Evolutionary conservation across 2,888 invertebrate genomes (phyloP).

Genomic region (Lithophane semibrunnea): DNA sequence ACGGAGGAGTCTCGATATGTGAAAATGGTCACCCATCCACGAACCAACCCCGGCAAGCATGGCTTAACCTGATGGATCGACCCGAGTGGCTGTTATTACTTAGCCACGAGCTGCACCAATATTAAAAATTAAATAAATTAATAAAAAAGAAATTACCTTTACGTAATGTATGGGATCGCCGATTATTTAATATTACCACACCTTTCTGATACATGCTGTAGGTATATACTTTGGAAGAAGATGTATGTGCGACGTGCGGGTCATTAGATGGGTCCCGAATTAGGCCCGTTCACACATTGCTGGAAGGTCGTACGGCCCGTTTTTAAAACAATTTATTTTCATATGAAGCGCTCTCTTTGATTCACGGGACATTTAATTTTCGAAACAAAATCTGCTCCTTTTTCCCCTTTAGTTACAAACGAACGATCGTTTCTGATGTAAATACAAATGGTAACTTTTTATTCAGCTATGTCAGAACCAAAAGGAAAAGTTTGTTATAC

Average conservation of each 20-base stretch:
- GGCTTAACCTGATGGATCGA: too few species aligned
- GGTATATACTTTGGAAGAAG: background rate
- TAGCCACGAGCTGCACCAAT: too few species aligned
- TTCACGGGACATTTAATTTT: slow-evolving; percentile 38
- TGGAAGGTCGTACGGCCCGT: slow-evolving; percentile 16
- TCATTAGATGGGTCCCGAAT: slow-evolving; percentile 49
- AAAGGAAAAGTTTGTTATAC: slow-evolving; percentile 51
- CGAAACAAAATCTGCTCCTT: slow-evolving; percentile 35
- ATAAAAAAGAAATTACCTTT: too few species aligned
- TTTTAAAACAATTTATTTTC: slow-evolving; percentile 54
- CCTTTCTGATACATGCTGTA: background rate
- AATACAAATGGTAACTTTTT: slow-evolving; percentile 56
- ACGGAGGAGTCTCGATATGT: too few species aligned
- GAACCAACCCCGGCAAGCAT: too few species aligned
- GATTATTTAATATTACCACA: background rate
- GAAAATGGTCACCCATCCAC: too few species aligned
- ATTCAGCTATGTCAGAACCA: slow-evolving; percentile 54
- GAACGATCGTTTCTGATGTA: slow-evolving; percentile 49
- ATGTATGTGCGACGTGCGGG: slow-evolving; percentile 20
- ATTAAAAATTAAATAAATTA: too few species aligned
- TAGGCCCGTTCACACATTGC: slow-evolving; percentile 40
- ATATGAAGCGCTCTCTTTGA: slow-evolving; percentile 27
- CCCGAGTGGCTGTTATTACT: too few species aligned
- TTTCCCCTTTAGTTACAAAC: slow-evolving; percentile 41
- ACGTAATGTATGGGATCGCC: background rate